These are phyloP conservation scores for Deilephila elpenor DNA, from an alignment of 2,888 invertebrate species.

Conservation along the genomic window DNA sequence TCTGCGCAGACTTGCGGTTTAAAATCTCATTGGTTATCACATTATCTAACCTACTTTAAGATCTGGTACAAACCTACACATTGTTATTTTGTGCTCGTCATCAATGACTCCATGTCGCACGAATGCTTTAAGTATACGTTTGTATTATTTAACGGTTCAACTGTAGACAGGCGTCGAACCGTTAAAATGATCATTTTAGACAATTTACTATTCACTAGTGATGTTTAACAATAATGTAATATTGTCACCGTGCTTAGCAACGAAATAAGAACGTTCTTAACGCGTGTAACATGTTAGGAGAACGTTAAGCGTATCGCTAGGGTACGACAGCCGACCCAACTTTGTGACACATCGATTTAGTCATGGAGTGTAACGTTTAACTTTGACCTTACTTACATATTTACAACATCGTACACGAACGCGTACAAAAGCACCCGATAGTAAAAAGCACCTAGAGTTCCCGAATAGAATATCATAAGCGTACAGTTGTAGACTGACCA, in stretches of 20 bases:
- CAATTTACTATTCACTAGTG: conserved; percentile 21
- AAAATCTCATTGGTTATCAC: conserved; percentile 84
- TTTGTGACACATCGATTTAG: conserved; percentile 71
- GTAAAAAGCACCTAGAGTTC: conserved; percentile 83
- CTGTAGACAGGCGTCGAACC: neutral
- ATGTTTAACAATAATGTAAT: conserved; percentile 23
- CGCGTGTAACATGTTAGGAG: conserved; percentile 31
- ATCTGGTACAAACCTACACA: conserved; percentile 78
- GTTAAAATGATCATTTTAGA: neutral
- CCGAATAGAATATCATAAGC: conserved; percentile 80
- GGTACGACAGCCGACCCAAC: conserved; percentile 39
- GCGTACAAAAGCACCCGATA: conserved; percentile 83
- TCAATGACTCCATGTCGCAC: conserved; percentile 53
- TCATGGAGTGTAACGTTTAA: conserved; percentile 73
- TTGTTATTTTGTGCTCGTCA: conserved; percentile 79
- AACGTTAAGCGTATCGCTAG: conserved; percentile 39
- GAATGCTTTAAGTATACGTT: conserved; percentile 37
- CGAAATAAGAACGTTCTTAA: conserved; percentile 25
- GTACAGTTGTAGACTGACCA: conserved; percentile 69
- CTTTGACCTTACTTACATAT: conserved; percentile 75
- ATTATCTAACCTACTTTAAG: conserved; percentile 81
- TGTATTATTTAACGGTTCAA: conserved; percentile 30
- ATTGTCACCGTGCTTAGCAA: conserved; percentile 23
- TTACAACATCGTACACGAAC: conserved; percentile 80
- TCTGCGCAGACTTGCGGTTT: conserved; percentile 63